Conservation (phyloP, 1,140 invertebrate genomes). For the Yoshiicerus persimilis region DNA sequence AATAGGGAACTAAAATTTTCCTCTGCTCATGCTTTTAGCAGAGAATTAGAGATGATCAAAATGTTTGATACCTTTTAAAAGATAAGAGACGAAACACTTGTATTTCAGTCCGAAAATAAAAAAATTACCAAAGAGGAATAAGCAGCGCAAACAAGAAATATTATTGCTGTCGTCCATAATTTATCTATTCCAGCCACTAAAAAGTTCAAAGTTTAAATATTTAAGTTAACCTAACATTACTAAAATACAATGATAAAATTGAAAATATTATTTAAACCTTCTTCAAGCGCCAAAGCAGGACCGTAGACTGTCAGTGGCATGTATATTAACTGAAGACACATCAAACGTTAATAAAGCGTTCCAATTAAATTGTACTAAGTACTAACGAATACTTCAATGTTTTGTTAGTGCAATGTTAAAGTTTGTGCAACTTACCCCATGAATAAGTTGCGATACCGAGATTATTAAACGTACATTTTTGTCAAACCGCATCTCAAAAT, state of each 20-base stretch:
- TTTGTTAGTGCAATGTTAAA: background rate
- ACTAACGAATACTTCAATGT: too few species aligned
- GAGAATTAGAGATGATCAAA: too few species aligned
- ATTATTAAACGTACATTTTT: background rate
- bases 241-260: background rate
- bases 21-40: too few species aligned
- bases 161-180: conserved; percentile 76
- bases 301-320: conserved; percentile 28
- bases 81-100: too few species aligned
- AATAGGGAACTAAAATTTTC: too few species aligned
- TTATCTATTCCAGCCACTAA: conserved; percentile 77
- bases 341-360: background rate
- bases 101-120: too few species aligned
- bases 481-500: conserved; percentile 36
- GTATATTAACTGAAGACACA: conserved; percentile 20
- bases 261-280: conserved; percentile 51
- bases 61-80: too few species aligned
- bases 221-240: background rate
- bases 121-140: conserved; percentile 77
- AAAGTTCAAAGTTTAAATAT: background rate
- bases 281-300: conserved; percentile 16
- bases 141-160: conserved; percentile 88
- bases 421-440: background rate
- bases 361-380: background rate
- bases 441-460: background rate